A percentile compares a stretch with the other conserved stretches of the same genome.
These are phyloP conservation scores for Fragariocoptes setiger DNA, from an alignment of 1,140 invertebrate species.

Conservation along the genomic window DNA sequence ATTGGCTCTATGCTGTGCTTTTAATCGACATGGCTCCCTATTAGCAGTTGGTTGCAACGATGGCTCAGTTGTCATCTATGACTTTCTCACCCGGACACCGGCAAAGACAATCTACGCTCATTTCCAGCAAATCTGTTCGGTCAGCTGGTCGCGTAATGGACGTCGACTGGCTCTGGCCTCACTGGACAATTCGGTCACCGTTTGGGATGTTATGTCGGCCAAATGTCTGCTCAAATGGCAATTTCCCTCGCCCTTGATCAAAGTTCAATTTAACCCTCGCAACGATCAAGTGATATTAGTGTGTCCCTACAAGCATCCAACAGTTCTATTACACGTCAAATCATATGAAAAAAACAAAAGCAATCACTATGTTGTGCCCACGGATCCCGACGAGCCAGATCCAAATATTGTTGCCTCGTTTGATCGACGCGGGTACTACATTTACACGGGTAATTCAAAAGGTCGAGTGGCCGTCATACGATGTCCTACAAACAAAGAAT, in stretches of 20 bases:
- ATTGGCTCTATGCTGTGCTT: slow-evolving; percentile 70
- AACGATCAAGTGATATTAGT: slow-evolving; percentile 58
- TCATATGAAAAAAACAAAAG: neutral
- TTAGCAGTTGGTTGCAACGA: slow-evolving; percentile 94
- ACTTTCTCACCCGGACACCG: slow-evolving; percentile 81
- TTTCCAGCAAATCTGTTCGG: slow-evolving; percentile 84
- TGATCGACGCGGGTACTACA: slow-evolving; percentile 62
- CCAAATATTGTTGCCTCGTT: slow-evolving; percentile 85
- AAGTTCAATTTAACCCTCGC: slow-evolving; percentile 74
- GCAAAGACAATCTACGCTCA: slow-evolving; percentile 80
- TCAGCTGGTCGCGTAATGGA: slow-evolving; percentile 92
- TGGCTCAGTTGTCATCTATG: slow-evolving; percentile 89
- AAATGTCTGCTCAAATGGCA: slow-evolving; percentile 73
- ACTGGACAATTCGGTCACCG: slow-evolving; percentile 84
- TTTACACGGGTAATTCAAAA: slow-evolving; percentile 83
- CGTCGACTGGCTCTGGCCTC: slow-evolving; percentile 53
- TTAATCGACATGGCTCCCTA: slow-evolving; percentile 81
- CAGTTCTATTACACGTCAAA: slow-evolving; percentile 37
- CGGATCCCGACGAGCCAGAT: slow-evolving; percentile 62
- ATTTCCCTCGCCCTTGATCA: slow-evolving; percentile 72
- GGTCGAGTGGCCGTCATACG: slow-evolving; percentile 31
- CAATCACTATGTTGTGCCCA: slow-evolving; percentile 46
- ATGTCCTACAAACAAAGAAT: neutral
- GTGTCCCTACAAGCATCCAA: slow-evolving; percentile 80
- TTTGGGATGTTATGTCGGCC: slow-evolving; percentile 79